phyloP scores from a whole-genome alignment of 1,140 invertebrate genomes.

The Drosophila suzukii region DNA sequence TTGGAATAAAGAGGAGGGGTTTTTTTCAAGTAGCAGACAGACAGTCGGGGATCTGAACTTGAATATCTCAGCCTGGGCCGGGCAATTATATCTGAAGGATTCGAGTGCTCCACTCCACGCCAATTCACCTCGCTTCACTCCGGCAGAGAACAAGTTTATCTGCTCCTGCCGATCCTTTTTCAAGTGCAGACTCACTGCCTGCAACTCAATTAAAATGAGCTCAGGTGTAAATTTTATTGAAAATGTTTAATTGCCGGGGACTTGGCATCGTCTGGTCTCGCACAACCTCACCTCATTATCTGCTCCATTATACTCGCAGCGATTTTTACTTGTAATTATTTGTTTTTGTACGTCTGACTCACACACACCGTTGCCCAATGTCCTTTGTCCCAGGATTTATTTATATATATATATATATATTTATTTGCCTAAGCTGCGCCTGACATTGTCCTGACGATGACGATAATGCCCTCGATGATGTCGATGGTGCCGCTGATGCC shows the following conservation, averaged over 20 bases:
- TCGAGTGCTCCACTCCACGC: slow-evolving; percentile 35
- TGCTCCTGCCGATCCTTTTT: slow-evolving; percentile 53
- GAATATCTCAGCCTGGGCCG: slow-evolving; percentile 44
- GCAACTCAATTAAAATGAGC: slow-evolving; percentile 83
- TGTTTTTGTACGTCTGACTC: slow-evolving; percentile 76
- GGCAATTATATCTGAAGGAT: slow-evolving; percentile 75
- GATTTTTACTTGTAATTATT: slow-evolving; percentile 83
- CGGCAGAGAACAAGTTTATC: slow-evolving; percentile 67
- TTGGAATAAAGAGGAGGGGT: slow-evolving; percentile 41
- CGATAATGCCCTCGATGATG: slow-evolving; percentile 14
- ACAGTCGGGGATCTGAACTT: slow-evolving; percentile 32
- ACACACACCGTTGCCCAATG: slow-evolving; percentile 60
- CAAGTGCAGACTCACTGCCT: slow-evolving; percentile 55
- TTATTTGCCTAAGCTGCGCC: slow-evolving; percentile 77
- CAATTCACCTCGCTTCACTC: slow-evolving; percentile 11
- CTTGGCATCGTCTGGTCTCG: slow-evolving; percentile 47
- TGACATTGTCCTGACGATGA: slow-evolving; percentile 68
- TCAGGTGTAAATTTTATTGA: slow-evolving; percentile 83
- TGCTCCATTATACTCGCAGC: slow-evolving; percentile 69
- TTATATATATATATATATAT: slow-evolving; percentile 15
- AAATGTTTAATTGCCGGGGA: slow-evolving; percentile 77
- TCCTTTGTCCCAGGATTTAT: slow-evolving; percentile 65
- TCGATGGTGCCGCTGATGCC: slow-evolving; percentile 31
- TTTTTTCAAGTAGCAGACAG: slow-evolving; percentile 27
- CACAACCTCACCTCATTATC: slow-evolving; percentile 64